These are phyloP conservation scores for Xenus cinereus DNA, from an alignment of 2,113 vertebrate genomes.

Conservation along the genomic window DNA sequence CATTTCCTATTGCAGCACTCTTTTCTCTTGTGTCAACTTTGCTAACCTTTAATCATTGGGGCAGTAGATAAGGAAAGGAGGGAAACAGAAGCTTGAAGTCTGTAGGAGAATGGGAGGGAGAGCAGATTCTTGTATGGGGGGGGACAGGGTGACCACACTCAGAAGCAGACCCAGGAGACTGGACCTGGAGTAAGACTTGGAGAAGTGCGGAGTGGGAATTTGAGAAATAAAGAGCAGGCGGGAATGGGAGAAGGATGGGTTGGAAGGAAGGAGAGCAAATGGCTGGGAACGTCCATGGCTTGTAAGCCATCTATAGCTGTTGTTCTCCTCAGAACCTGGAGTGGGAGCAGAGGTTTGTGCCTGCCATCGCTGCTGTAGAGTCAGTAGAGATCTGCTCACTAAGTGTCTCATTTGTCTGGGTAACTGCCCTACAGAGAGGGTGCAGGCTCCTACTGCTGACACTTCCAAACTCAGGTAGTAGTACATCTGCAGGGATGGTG, in stretches of 20 bases:
- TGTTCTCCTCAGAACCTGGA: neutral
- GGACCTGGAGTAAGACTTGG: neutral
- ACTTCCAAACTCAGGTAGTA: neutral
- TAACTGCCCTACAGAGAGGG: neutral
- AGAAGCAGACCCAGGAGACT: neutral
- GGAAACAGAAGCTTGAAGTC: neutral
- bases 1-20: neutral
- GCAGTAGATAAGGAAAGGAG: neutral
- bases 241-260: neutral
- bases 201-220: neutral
- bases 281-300: neutral
- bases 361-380: neutral
- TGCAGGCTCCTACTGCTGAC: neutral
- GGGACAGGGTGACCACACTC: neutral
- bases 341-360: neutral
- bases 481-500: neutral
- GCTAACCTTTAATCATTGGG: slow-evolving; percentile 11
- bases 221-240: neutral
- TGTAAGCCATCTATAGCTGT: neutral
- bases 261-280: neutral
- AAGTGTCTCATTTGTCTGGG: neutral
- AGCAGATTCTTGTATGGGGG: neutral
- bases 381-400: neutral
- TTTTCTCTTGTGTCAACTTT: neutral
- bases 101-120: neutral